A percentile compares a stretch with the other conserved stretches of the same genome.
Evolutionary conservation across 2,888 invertebrate species (phyloP).

Genomic region (Carcina quercana): DNA sequence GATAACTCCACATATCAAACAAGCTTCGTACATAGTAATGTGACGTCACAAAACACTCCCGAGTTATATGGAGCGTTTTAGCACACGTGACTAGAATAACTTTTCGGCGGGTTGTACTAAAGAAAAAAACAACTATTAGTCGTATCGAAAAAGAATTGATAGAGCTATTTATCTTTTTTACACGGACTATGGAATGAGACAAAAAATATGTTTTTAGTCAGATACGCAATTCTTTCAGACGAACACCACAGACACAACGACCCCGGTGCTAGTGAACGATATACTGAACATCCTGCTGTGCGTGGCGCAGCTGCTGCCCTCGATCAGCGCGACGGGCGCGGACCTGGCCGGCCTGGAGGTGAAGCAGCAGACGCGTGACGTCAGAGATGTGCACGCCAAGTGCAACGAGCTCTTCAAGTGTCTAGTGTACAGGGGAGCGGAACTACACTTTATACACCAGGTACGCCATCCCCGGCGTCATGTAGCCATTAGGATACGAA

Average conservation of each 20-base stretch:
- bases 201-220: too few relatives aligned
- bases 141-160: too few relatives aligned
- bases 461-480: slow-evolving; percentile 66
- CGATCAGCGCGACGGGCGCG: slow-evolving; percentile 77
- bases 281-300: slow-evolving; percentile 85
- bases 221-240: slow-evolving; percentile 70
- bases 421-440: slow-evolving; percentile 82
- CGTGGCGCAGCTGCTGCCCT: slow-evolving; percentile 81
- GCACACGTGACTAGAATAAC: too few relatives aligned
- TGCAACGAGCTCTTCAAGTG: slow-evolving; percentile 86
- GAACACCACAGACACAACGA: slow-evolving; percentile 73
- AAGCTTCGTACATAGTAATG: too few relatives aligned
- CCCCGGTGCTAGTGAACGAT: slow-evolving; percentile 77
- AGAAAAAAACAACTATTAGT: too few relatives aligned
- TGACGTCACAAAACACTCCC: too few relatives aligned
- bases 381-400: slow-evolving; percentile 88
- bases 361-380: slow-evolving; percentile 77
- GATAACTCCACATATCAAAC: too few relatives aligned
- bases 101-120: too few relatives aligned
- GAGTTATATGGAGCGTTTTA: too few relatives aligned
- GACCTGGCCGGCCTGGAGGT: slow-evolving; percentile 75
- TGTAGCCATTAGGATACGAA: too few relatives aligned
- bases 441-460: slow-evolving; percentile 84
- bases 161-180: too few relatives aligned
- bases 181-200: too few relatives aligned